A percentile compares a stretch with the other conserved stretches of the same genome.
Evolutionary conservation across 2,113 vertebrate species (phyloP).

Genomic region (Toxotes jaculatrix): DNA sequence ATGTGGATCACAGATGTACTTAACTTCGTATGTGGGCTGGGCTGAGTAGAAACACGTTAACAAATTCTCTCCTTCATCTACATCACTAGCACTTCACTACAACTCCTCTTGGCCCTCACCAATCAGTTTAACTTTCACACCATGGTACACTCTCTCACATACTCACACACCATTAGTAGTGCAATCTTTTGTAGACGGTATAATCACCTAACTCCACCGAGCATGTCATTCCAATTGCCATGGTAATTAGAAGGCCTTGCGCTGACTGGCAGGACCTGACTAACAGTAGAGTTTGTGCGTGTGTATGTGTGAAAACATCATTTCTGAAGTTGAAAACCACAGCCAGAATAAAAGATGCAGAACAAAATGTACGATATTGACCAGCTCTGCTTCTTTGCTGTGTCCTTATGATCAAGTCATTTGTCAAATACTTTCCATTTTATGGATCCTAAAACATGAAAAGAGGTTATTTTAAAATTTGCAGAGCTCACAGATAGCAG

Average conservation of each 20-base stretch:
- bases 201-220: constrained; percentile 46
- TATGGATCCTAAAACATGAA: background rate
- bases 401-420: constrained; percentile 6
- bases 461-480: constrained; percentile 11
- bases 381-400: constrained; percentile 1
- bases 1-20: constrained; percentile 2
- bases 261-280: constrained; percentile 21
- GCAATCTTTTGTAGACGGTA: constrained; percentile 11
- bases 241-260: constrained; percentile 38
- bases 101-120: constrained; percentile 4
- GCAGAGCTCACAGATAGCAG: constrained; percentile 19
- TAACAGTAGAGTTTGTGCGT: constrained; percentile 1
- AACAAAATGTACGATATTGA: too few relatives aligned
- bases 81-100: background rate
- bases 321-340: background rate
- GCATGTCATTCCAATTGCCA: constrained; percentile 49
- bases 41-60: background rate
- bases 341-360: background rate
- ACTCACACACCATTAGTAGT: constrained; percentile 15
- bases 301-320: background rate
- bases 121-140: constrained; percentile 31
- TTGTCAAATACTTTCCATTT: background rate
- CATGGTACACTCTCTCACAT: constrained; percentile 16
- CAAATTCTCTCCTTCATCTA: background rate
- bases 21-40: background rate